Percentiles rank a stretch among this genome's conserved stretches.
These are phyloP conservation scores for Alaudala cheleensis DNA, from an alignment of 2,113 vertebrate species.

Conservation along the genomic window DNA sequence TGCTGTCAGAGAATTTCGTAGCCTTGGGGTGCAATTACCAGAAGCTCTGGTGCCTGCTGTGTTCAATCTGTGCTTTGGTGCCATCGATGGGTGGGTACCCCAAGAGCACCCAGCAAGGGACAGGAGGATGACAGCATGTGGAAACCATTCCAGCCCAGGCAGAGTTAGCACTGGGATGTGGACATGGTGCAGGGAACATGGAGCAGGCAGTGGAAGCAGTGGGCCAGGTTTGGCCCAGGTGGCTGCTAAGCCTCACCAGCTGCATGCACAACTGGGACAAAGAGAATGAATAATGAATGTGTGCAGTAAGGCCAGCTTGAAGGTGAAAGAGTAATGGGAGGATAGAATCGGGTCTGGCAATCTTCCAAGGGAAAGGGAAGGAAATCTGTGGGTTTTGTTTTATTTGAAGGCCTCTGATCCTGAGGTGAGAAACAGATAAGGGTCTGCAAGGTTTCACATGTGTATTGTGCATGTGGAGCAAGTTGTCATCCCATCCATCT, in stretches of 20 bases:
- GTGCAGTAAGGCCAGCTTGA: neutral
- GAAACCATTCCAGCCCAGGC: accelerated
- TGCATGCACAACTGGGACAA: neutral
- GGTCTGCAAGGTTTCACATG: neutral
- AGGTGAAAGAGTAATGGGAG: neutral
- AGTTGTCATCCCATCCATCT: neutral
- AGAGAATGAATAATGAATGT: neutral
- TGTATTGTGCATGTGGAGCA: accelerated
- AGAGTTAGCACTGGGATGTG: neutral
- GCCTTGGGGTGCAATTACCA: constrained; percentile 34
- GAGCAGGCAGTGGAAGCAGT: neutral
- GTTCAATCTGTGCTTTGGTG: neutral
- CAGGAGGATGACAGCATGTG: neutral
- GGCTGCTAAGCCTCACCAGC: neutral
- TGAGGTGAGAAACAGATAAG: neutral
- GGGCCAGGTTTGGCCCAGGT: neutral
- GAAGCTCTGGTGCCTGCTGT: neutral
- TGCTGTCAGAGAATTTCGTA: neutral
- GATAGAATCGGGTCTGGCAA: neutral
- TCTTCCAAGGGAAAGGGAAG: neutral
- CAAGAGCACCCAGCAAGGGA: neutral
- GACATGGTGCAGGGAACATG: neutral
- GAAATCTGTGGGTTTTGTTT: neutral
- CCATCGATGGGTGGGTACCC: neutral
- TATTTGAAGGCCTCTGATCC: neutral